Conservation (phyloP, 2,888 invertebrate genomes). For the Sthenelais limicola region DNA sequence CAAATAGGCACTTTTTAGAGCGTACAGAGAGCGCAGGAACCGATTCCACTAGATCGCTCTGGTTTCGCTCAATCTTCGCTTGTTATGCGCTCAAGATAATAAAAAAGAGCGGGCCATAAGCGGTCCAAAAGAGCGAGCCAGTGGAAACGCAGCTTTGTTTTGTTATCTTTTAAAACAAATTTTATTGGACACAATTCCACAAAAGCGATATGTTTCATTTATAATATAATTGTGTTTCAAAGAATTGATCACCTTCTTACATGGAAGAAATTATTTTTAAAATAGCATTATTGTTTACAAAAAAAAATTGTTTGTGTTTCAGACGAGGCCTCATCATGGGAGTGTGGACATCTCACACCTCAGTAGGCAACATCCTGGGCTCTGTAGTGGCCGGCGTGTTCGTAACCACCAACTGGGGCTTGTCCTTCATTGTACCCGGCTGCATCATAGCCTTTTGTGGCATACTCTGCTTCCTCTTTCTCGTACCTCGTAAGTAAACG, state of each 20-base stretch:
- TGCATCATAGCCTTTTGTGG: conserved; percentile 78
- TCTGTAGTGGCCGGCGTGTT: conserved; percentile 89
- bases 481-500: conserved; percentile 80
- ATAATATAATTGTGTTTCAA: no score
- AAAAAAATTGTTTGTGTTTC: conserved; percentile 41
- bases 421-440: conserved; percentile 93
- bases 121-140: no score
- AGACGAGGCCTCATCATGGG: conserved; percentile 86
- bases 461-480: conserved; percentile 84
- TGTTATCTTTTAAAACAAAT: no score
- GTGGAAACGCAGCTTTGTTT: no score
- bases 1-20: no score
- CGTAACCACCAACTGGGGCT: conserved; percentile 86
- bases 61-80: no score
- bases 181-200: no score
- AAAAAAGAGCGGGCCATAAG: no score
- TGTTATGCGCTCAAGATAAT: no score
- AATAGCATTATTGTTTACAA: not conserved
- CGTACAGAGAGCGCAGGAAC: no score
- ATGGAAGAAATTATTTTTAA: not conserved
- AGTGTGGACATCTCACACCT: conserved; percentile 97
- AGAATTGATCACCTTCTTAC: no score
- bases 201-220: not conserved
- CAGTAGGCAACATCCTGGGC: conserved; percentile 94
- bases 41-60: no score